These are phyloP conservation scores for Rafetus swinhoei DNA, from an alignment of 2,113 vertebrate species.

Conservation along the genomic window DNA sequence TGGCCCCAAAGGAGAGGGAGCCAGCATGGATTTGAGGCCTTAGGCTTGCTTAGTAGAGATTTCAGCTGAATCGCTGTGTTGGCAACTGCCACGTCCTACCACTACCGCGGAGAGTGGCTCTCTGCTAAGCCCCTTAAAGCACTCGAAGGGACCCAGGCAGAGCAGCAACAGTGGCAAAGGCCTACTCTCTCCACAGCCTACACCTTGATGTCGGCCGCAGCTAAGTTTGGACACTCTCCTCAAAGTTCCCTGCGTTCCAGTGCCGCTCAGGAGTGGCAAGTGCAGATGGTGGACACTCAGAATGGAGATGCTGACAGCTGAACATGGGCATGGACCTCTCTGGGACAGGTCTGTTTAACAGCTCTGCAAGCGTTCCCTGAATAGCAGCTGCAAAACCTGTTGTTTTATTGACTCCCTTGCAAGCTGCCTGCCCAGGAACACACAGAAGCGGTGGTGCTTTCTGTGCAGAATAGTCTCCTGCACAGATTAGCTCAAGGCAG, in stretches of 20 bases:
- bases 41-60: background rate
- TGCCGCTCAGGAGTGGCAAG: background rate
- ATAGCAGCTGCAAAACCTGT: background rate
- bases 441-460: background rate
- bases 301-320: background rate
- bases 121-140: too few relatives aligned
- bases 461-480: background rate
- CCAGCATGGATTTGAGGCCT: background rate
- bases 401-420: constrained; percentile 35
- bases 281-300: too few relatives aligned
- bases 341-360: background rate
- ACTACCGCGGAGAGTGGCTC: background rate
- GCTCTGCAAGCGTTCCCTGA: background rate
- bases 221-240: background rate
- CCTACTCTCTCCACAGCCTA: background rate
- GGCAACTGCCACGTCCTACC: background rate
- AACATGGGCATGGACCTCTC: background rate
- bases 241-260: background rate
- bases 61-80: background rate
- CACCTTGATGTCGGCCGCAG: background rate
- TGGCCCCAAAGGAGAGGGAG: background rate
- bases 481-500: constrained; percentile 15
- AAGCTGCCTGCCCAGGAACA: accelerated
- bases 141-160: background rate
- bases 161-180: background rate